Conservation (phyloP, 2,888 invertebrate species). For the Sicus ferrugineus region DNA sequence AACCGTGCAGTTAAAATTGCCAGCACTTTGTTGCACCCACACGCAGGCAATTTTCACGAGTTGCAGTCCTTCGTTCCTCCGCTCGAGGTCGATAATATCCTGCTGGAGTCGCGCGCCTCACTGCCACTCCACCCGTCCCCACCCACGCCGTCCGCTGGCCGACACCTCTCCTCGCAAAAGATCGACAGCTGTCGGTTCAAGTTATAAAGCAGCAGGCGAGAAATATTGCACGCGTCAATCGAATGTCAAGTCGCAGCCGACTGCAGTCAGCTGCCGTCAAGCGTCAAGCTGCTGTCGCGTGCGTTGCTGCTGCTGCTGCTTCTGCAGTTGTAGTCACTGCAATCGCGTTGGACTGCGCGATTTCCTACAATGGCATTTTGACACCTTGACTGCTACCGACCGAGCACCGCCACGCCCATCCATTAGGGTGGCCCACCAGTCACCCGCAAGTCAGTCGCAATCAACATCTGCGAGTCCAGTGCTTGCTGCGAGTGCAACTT, state of each 20-base stretch:
- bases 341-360: not conserved
- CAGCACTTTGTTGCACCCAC: not conserved
- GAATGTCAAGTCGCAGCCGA: constrained; percentile 31
- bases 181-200: constrained; percentile 18
- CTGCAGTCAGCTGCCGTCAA: constrained; percentile 18
- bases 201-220: constrained; percentile 1
- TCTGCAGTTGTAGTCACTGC: not conserved
- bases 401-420: not conserved
- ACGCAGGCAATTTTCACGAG: too few relatives aligned
- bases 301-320: not conserved
- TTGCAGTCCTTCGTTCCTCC: too few relatives aligned
- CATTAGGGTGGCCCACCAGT: constrained; percentile 9
- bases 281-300: not conserved
- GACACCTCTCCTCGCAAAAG: not conserved
- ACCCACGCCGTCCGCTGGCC: not conserved
- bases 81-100: too few relatives aligned
- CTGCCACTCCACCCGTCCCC: not conserved
- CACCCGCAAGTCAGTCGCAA: constrained; percentile 29
- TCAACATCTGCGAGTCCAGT: constrained; percentile 16
- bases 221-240: constrained; percentile 34
- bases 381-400: not conserved
- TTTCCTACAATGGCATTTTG: not conserved
- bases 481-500: not conserved
- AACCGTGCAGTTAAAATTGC: not conserved
- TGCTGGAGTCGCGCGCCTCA: too few relatives aligned